A percentile compares a stretch with the other conserved stretches of the same genome.
These are phyloP conservation scores for Megathymus violae DNA, from an alignment of 1,140 invertebrate genomes.

Conservation along the genomic window DNA sequence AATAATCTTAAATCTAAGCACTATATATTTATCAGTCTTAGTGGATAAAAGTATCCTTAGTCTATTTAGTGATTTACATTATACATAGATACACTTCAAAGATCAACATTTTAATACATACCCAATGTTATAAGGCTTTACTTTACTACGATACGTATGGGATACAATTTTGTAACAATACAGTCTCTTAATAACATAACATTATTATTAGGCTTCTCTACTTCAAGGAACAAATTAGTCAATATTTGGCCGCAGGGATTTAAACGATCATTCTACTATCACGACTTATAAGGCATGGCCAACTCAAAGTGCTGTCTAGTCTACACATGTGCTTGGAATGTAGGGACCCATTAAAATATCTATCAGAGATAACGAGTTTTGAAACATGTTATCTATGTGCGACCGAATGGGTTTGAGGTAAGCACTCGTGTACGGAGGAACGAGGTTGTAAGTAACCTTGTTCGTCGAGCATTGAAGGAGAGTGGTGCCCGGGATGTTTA, in stretches of 20 bases:
- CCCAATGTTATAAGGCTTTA: conserved; percentile 48
- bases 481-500: conserved; percentile 68
- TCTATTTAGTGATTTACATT: conserved; percentile 43
- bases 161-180: conserved; percentile 50
- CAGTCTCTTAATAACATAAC: conserved; percentile 63
- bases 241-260: conserved; percentile 56
- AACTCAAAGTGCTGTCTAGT: conserved; percentile 67
- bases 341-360: conserved; percentile 77
- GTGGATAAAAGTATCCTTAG: conserved; percentile 58
- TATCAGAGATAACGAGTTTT: conserved; percentile 70
- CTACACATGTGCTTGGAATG: conserved; percentile 79
- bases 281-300: conserved; percentile 71
- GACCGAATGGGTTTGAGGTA: conserved; percentile 76
- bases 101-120: conserved; percentile 31
- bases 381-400: conserved; percentile 73
- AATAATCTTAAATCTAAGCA: conserved; percentile 60
- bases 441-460: conserved; percentile 82
- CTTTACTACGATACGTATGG: conserved; percentile 52
- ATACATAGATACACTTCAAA: conserved; percentile 32
- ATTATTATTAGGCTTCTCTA: conserved; percentile 44
- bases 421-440: conserved; percentile 77
- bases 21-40: conserved; percentile 74
- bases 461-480: conserved; percentile 79
- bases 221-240: conserved; percentile 52
- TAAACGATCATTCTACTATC: conserved; percentile 57